These are phyloP conservation scores for Temnothorax curvispinosus DNA, from an alignment of 1,140 invertebrate genomes.

Conservation along the genomic window DNA sequence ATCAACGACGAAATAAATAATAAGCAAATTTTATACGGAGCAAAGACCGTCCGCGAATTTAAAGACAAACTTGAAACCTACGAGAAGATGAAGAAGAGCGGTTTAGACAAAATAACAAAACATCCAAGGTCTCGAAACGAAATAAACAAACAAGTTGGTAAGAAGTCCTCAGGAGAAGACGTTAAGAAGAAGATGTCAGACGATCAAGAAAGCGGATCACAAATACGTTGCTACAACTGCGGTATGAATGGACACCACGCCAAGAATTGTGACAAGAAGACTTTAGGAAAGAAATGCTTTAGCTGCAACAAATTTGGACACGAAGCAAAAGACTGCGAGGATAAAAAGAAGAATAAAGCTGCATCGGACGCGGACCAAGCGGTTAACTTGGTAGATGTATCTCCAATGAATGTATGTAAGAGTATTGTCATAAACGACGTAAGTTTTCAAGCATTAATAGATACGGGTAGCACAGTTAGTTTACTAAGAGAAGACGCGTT, in stretches of 20 bases:
- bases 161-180: background rate
- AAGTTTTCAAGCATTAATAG: background rate
- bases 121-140: too few species aligned
- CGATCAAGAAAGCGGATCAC: background rate
- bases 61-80: background rate
- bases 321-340: background rate
- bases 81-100: background rate
- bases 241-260: background rate
- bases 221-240: background rate
- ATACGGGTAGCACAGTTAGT: background rate
- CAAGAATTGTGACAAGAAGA: background rate
- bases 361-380: background rate
- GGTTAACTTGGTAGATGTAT: background rate
- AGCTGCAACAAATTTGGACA: background rate
- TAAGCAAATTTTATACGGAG: slow-evolving; percentile 8
- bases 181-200: background rate
- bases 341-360: background rate
- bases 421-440: background rate
- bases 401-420: background rate
- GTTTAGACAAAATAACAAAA: background rate
- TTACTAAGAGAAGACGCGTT: slow-evolving; percentile 2
- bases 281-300: slow-evolving; percentile 1
- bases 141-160: background rate
- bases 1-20: background rate
- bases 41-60: background rate